Percentiles rank a stretch among this genome's conserved stretches.
Evolutionary conservation across 1,140 invertebrate species (phyloP).

Genomic region (Drosophila malerkotliana): DNA sequence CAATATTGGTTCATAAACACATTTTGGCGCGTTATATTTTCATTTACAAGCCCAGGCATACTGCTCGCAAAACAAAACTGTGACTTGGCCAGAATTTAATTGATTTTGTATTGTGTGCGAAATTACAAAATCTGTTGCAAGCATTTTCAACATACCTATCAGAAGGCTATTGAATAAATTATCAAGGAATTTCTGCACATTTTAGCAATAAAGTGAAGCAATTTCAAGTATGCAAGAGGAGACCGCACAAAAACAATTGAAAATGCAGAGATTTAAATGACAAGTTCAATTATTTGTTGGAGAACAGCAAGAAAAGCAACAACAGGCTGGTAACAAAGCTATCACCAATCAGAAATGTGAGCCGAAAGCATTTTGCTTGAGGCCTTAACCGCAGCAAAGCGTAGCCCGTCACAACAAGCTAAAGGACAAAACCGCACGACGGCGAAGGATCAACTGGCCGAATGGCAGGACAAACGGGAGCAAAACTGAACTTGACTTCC

Average conservation of each 20-base stretch:
- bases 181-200: constrained; percentile 30
- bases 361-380: constrained; percentile 40
- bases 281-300: constrained; percentile 34
- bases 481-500: constrained; percentile 22
- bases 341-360: constrained; percentile 34
- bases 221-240: constrained; percentile 7
- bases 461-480: constrained; percentile 28
- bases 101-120: constrained; percentile 51
- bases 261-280: constrained; percentile 38
- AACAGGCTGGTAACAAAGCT: constrained; percentile 3
- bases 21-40: constrained; percentile 23
- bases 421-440: constrained; percentile 52
- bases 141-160: constrained; percentile 48
- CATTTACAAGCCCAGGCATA: neutral
- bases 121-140: constrained; percentile 47
- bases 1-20: constrained; percentile 50
- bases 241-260: constrained; percentile 50
- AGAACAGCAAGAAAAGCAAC: neutral
- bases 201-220: constrained; percentile 48
- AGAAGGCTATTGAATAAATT: constrained; percentile 50
- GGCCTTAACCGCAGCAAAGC: constrained; percentile 34
- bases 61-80: constrained; percentile 8
- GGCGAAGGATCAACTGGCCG: constrained; percentile 58
- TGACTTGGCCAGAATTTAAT: constrained; percentile 39
- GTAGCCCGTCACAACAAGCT: constrained; percentile 37